Percentiles rank a stretch among this genome's conserved stretches.
phyloP scores from a whole-genome alignment of 2,113 vertebrate genomes.

The Pseudopipra pipra region DNA sequence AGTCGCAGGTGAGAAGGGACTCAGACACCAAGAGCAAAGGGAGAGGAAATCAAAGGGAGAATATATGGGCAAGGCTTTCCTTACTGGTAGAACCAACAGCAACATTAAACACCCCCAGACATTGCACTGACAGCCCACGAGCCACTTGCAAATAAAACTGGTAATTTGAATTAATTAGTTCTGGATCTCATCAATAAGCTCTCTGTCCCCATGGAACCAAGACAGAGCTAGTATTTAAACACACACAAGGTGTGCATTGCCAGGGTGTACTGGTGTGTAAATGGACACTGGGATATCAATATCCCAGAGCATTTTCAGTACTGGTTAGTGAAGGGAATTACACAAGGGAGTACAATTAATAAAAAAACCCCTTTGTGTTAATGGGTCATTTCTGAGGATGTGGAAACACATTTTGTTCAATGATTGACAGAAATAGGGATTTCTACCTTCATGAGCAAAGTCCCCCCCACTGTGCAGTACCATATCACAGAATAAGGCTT shows the following conservation, averaged over 20 bases:
- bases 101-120: not conserved
- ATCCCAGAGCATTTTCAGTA: not conserved
- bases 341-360: not conserved
- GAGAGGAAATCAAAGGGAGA: not conserved
- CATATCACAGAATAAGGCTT: not conserved
- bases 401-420: not conserved
- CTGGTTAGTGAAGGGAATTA: not conserved
- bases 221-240: not conserved
- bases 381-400: not conserved
- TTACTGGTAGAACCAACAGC: not conserved
- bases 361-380: not conserved
- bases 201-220: too few relatives aligned
- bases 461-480: not conserved
- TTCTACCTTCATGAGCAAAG: not conserved
- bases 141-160: not conserved
- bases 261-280: too few relatives aligned
- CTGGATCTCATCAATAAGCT: not conserved
- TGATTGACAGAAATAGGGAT: not conserved
- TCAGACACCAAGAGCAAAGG: not conserved
- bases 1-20: not conserved
- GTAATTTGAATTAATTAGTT: not conserved
- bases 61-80: fast-evolving
- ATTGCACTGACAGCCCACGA: too few relatives aligned
- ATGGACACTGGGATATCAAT: not conserved
- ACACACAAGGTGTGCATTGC: fast-evolving